Conservation (phyloP, 2,113 vertebrate genomes). For the Emydura subglobosa region DNA sequence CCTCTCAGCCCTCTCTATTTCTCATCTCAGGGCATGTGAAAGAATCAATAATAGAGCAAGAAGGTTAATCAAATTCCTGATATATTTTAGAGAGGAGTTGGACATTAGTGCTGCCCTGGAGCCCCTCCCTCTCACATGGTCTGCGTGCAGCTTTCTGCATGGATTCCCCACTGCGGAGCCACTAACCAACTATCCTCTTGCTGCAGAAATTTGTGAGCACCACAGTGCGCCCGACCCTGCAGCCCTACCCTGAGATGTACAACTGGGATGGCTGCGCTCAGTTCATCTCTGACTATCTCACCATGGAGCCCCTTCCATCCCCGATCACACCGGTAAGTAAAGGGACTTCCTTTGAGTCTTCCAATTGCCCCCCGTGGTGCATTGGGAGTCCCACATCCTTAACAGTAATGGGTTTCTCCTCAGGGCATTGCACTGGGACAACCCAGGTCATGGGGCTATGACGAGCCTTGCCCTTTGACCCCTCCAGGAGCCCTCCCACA, state of each 20-base stretch:
- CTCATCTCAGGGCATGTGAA: background rate
- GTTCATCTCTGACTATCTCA: constrained; percentile 88
- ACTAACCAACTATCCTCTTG: background rate
- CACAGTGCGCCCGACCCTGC: constrained; percentile 82
- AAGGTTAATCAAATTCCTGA: background rate
- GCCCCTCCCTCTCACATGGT: background rate
- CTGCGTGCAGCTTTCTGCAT: background rate
- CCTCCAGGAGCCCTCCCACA: background rate
- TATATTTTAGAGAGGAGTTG: background rate
- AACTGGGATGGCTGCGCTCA: constrained; percentile 87
- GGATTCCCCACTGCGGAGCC: background rate
- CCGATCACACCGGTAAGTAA: constrained; percentile 81
- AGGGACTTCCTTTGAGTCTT: background rate
- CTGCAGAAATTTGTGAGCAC: constrained; percentile 94
- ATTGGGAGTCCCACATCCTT: background rate
- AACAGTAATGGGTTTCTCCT: background rate
- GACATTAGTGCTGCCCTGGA: background rate
- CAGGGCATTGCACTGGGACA: background rate
- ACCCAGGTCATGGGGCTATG: background rate
- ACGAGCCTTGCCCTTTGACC: background rate
- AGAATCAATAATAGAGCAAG: background rate
- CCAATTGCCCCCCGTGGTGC: background rate
- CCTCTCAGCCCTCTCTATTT: background rate
- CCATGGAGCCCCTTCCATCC: constrained; percentile 83
- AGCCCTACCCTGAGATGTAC: constrained; percentile 80